Conservation (phyloP, 2,113 vertebrate genomes). For the Microtus oregoni region DNA sequence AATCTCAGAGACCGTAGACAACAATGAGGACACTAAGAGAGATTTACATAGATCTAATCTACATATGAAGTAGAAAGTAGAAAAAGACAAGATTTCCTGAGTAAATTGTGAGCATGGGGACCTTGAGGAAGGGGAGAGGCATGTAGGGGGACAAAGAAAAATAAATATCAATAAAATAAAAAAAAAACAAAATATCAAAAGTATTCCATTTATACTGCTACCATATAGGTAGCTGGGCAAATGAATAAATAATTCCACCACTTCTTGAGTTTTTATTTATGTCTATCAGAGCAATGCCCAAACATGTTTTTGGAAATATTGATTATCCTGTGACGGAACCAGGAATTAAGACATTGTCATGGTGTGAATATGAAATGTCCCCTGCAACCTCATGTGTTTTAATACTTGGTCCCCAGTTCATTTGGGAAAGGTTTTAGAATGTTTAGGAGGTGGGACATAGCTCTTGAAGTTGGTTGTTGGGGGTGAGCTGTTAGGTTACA, state of each 20-base stretch:
- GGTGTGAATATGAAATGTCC: background rate
- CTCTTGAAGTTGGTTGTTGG: background rate
- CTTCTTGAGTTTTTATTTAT: background rate
- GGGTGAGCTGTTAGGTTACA: background rate
- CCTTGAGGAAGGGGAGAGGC: too few species aligned
- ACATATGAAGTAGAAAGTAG: too few species aligned
- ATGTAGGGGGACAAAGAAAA: too few species aligned
- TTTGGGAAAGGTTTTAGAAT: background rate
- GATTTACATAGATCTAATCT: too few species aligned
- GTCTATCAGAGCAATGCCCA: background rate
- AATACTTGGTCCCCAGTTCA: background rate
- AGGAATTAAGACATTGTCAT: background rate
- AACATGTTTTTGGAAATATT: slow-evolving; percentile 5
- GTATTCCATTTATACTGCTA: background rate
- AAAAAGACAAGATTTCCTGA: too few species aligned
- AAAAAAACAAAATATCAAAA: too few species aligned
- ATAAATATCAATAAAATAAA: too few species aligned
- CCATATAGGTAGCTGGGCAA: background rate
- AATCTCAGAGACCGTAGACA: too few species aligned
- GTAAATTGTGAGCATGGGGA: too few species aligned
- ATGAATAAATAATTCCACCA: background rate
- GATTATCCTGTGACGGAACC: background rate
- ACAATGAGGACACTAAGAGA: too few species aligned
- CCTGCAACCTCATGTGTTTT: background rate
- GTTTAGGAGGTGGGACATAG: background rate